A percentile compares a stretch with the other conserved stretches of the same genome.
Conservation (phyloP, 1,140 invertebrate species). For the Aphelenchoides fujianensis region DNA sequence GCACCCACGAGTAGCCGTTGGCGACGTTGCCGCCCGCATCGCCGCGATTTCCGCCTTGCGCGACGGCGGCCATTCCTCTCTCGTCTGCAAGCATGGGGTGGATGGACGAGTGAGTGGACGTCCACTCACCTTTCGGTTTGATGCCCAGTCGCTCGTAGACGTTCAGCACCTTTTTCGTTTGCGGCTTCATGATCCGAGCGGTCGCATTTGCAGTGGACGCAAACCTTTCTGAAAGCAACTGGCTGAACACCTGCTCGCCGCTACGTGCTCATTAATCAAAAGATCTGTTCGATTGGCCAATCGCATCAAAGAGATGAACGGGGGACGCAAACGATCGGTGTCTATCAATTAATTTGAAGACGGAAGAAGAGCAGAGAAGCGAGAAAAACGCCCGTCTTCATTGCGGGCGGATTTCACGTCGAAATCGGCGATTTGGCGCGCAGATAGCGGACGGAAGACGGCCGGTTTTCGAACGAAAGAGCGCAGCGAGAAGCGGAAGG, state of each 20-base stretch:
- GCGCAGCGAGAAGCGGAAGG: too few species aligned
- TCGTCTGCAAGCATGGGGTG: constrained; percentile 6
- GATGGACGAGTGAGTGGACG: neutral
- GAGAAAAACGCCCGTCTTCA: neutral
- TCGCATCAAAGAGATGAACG: constrained; percentile 15
- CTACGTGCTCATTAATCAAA: too few species aligned
- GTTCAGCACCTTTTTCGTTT: constrained; percentile 41
- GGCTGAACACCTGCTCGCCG: too few species aligned
- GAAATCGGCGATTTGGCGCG: neutral
- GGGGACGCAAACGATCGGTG: constrained; percentile 20
- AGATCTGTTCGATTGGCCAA: neutral
- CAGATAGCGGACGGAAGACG: neutral
- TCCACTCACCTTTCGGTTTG: constrained; percentile 40
- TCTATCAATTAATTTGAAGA: too few species aligned
- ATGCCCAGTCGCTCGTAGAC: constrained; percentile 61
- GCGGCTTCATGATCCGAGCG: constrained; percentile 56
- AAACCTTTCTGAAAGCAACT: constrained; percentile 60
- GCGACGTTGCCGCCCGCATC: constrained; percentile 27
- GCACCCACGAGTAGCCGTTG: constrained; percentile 61
- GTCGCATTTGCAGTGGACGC: constrained; percentile 62
- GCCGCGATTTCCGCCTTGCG: constrained; percentile 22
- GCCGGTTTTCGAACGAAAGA: too few species aligned
- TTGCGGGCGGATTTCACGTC: neutral
- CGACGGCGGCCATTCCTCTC: constrained; percentile 43
- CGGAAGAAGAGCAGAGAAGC: constrained; percentile 17